Percentiles rank a stretch among this genome's conserved stretches.
Conservation (phyloP, 2,113 vertebrate genomes). For the Ctenodactylus gundi region DNA sequence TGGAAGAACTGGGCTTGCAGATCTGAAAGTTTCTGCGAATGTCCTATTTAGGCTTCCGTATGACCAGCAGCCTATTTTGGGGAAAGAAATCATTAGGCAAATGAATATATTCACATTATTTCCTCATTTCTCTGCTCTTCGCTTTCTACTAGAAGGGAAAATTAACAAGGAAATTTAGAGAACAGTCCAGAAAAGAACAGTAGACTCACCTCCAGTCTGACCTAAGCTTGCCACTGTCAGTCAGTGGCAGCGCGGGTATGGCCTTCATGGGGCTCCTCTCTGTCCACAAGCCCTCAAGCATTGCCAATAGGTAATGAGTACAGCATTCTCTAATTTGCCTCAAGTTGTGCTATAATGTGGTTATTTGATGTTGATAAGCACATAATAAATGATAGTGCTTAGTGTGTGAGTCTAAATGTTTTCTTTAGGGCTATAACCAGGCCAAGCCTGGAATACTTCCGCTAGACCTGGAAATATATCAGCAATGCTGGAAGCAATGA, state of each 20-base stretch:
- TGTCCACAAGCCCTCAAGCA: too few species aligned
- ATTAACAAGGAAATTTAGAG: not conserved
- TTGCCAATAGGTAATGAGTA: not conserved
- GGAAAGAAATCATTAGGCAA: slow-evolving; percentile 8
- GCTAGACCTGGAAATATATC: not conserved
- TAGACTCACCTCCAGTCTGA: not conserved
- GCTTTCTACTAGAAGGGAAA: slow-evolving; percentile 24
- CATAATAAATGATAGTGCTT: not conserved
- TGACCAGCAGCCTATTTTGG: not conserved
- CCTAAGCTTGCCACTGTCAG: not conserved
- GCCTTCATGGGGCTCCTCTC: not conserved
- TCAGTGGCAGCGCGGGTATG: too few species aligned
- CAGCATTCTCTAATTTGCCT: not conserved
- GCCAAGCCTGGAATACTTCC: not conserved
- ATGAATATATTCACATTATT: not conserved
- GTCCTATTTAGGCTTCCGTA: not conserved
- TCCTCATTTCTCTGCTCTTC: not conserved
- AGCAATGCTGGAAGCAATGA: not conserved
- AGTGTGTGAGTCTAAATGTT: not conserved
- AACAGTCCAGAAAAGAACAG: not conserved
- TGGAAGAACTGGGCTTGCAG: not conserved
- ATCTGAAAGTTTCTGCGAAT: not conserved
- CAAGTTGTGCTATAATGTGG: not conserved
- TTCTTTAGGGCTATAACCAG: not conserved
- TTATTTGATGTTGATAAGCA: not conserved